phyloP scores from a whole-genome alignment of 2,797 vertebrate species.

The Halcyon chelicuti region DNA sequence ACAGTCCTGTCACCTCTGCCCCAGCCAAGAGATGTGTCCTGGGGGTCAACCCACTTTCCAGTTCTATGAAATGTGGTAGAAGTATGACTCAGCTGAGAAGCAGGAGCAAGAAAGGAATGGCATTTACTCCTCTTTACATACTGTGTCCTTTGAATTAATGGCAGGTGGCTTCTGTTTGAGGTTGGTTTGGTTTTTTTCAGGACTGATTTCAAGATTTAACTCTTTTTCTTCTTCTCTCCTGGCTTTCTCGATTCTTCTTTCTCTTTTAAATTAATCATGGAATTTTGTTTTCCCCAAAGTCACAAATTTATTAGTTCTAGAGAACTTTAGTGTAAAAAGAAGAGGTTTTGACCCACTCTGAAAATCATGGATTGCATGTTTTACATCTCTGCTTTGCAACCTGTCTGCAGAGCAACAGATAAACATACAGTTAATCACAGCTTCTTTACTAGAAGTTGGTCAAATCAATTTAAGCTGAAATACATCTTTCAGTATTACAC shows the following conservation, averaged over 20 bases:
- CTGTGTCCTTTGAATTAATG: not conserved
- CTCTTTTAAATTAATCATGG: not conserved
- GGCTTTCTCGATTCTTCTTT: not conserved
- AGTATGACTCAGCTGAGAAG: not conserved
- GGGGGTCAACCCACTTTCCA: not conserved
- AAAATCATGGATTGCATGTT: not conserved
- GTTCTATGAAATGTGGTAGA: not conserved
- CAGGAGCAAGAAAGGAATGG: not conserved
- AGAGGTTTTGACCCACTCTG: not conserved
- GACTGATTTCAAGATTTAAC: slow-evolving; percentile 11
- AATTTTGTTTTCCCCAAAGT: slow-evolving; percentile 10
- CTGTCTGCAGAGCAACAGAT: not conserved
- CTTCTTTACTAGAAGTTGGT: slow-evolving; percentile 10
- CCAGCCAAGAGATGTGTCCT: not conserved
- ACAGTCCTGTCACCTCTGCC: not conserved
- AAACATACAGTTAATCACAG: not conserved
- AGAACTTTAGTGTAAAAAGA: not conserved
- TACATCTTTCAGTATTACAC: not conserved
- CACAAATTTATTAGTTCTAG: not conserved
- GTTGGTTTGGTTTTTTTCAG: not conserved
- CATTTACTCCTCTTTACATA: not conserved
- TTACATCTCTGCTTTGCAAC: not conserved
- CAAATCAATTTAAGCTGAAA: not conserved
- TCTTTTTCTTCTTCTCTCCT: not conserved
- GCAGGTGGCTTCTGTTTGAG: not conserved